Evolutionary conservation across 2,888 invertebrate species (phyloP).

Genomic region (Drosophila maculinotata): DNA sequence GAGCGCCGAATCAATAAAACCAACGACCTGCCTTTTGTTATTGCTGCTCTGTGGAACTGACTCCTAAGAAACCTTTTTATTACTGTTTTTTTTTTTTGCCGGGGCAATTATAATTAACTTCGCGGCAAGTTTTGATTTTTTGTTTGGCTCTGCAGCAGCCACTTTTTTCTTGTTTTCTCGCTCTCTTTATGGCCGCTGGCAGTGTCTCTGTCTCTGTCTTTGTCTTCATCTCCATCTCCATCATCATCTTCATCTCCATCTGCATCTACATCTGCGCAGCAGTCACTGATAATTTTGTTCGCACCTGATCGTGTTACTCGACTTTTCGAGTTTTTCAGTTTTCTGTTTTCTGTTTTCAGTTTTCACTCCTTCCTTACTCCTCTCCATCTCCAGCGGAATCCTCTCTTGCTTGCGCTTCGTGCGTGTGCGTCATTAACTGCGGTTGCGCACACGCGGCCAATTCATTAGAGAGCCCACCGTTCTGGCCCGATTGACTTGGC

Average conservation of each 20-base stretch:
- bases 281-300: constrained; percentile 75
- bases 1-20: constrained; percentile 77
- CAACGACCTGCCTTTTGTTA: constrained; percentile 49
- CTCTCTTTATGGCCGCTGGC: constrained; percentile 33
- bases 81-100: constrained; percentile 59
- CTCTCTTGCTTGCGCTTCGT: constrained; percentile 31
- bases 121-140: constrained; percentile 80
- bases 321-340: constrained; percentile 37
- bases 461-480: constrained; percentile 56
- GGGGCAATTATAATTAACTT: constrained; percentile 80
- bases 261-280: constrained; percentile 23
- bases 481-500: constrained; percentile 49
- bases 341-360: constrained; percentile 10
- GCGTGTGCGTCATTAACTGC: constrained; percentile 78
- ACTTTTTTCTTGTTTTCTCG: constrained; percentile 26
- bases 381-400: neutral
- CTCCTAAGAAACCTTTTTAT: constrained; percentile 5
- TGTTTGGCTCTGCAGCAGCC: constrained; percentile 33
- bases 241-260: constrained; percentile 16
- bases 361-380: constrained; percentile 1
- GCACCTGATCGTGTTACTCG: constrained; percentile 79
- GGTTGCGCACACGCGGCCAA: constrained; percentile 69
- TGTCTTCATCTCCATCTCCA: constrained; percentile 5
- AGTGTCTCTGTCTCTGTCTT: constrained; percentile 17
- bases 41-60: constrained; percentile 39